phyloP scores from a whole-genome alignment of 1,140 invertebrate species.

The Pemphigus obesinymphae region DNA sequence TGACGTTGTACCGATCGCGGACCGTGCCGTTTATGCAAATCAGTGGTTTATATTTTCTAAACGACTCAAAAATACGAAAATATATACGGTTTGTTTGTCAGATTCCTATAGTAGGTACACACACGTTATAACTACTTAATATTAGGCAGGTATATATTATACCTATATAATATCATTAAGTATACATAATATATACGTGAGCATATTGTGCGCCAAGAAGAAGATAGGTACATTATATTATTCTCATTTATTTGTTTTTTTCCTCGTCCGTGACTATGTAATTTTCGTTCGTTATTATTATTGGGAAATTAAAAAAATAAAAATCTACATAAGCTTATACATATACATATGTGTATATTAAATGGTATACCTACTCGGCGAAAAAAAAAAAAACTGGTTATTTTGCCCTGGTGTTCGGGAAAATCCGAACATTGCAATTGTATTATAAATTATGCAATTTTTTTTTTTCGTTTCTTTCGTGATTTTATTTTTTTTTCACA shows the following conservation, averaged over 20 bases:
- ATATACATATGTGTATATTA: neutral
- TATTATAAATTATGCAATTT: slow-evolving; percentile 5
- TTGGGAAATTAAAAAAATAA: slow-evolving; percentile 11
- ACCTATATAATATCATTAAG: neutral
- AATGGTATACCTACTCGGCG: neutral
- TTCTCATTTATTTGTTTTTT: slow-evolving; percentile 7
- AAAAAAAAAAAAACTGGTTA: slow-evolving; percentile 16
- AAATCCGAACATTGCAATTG: slow-evolving; percentile 2
- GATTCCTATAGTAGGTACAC: neutral
- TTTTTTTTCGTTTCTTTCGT: slow-evolving; percentile 3
- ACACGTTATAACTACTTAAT: no score
- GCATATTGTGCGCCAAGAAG: neutral
- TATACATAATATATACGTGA: neutral
- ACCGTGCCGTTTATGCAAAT: slow-evolving; percentile 35
- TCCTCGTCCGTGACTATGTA: slow-evolving; percentile 21
- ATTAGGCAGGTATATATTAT: no score
- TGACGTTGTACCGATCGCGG: neutral
- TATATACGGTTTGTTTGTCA: neutral
- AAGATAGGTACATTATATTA: neutral
- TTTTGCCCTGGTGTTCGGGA: neutral
- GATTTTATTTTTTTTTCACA: slow-evolving; percentile 7
- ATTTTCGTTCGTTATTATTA: slow-evolving; percentile 14
- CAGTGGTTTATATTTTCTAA: slow-evolving; percentile 30
- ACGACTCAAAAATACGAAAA: slow-evolving; percentile 14
- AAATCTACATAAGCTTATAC: neutral